Evolutionary conservation across 2,797 vertebrate species (phyloP).

Genomic region (Centropyge bicolor): DNA sequence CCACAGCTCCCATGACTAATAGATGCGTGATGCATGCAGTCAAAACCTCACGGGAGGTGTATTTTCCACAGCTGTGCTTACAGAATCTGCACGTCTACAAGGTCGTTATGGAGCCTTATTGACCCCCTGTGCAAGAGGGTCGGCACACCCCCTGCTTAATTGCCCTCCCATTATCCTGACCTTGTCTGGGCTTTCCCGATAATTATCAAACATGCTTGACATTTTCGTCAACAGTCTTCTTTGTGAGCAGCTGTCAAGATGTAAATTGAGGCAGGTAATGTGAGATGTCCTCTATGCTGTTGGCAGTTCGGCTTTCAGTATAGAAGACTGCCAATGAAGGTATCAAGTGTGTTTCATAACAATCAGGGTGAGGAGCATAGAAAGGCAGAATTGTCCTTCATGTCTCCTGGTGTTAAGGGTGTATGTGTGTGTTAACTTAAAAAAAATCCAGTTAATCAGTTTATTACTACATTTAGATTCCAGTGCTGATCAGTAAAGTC

Average conservation of each 20-base stretch:
- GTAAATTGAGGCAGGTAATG: slow-evolving; percentile 19
- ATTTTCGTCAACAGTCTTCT: slow-evolving; percentile 29
- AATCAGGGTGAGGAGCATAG: not conserved
- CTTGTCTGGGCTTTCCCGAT: slow-evolving; percentile 29
- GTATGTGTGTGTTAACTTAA: not conserved
- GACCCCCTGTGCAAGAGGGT: slow-evolving; percentile 7
- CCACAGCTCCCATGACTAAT: not conserved
- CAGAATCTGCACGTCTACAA: not conserved
- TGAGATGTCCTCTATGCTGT: slow-evolving; percentile 17
- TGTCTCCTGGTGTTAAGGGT: slow-evolving; percentile 1
- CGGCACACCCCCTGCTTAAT: slow-evolving; percentile 5
- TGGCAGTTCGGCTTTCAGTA: not conserved
- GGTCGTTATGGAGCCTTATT: slow-evolving; percentile 21
- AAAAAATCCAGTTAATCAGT: not conserved
- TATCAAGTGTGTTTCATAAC: slow-evolving; percentile 21
- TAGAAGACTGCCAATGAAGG: slow-evolving; percentile 16
- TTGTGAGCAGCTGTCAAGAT: slow-evolving; percentile 25
- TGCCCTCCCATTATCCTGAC: slow-evolving; percentile 22
- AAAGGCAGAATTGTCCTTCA: not conserved
- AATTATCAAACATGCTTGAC: slow-evolving; percentile 41
- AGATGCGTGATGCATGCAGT: not conserved
- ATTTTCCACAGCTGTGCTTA: not conserved
- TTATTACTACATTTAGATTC: not conserved
- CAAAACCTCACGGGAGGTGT: not conserved
- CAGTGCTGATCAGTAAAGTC: no score